These are phyloP conservation scores for Oscheius sp. DNA, from an alignment of 2,888 invertebrate genomes.

Conservation along the genomic window DNA sequence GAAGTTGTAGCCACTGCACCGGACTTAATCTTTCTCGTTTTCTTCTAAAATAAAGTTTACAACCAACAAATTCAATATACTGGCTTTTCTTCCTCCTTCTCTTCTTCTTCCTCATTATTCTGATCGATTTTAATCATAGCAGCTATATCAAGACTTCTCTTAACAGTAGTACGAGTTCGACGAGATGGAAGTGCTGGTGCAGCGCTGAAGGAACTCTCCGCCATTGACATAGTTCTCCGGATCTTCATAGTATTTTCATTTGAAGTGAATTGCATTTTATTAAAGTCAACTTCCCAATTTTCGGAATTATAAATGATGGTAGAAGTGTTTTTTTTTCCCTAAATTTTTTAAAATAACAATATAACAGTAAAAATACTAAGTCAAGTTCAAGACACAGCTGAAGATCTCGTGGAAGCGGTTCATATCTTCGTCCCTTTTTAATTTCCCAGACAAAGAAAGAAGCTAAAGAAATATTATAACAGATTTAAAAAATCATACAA, in stretches of 20 bases:
- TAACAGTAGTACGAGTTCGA: slow-evolving; percentile 20
- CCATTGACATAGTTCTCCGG: not conserved
- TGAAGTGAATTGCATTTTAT: slow-evolving; percentile 5
- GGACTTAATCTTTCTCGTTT: not conserved
- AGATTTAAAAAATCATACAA: slow-evolving; percentile 1
- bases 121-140: not conserved
- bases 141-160: slow-evolving; percentile 26
- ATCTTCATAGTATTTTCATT: not conserved
- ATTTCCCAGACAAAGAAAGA: slow-evolving; percentile 17
- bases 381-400: not conserved
- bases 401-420: not conserved
- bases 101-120: slow-evolving; percentile 9
- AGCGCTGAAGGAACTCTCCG: slow-evolving; percentile 23
- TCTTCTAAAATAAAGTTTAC: not conserved
- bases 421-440: slow-evolving; percentile 19
- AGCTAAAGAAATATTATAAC: not conserved
- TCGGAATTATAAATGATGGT: no score
- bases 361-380: not conserved
- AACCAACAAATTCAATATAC: not conserved
- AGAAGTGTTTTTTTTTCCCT: no score
- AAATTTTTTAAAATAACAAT: no score
- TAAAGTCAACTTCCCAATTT: slow-evolving; percentile 21
- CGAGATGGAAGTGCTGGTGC: slow-evolving; percentile 7
- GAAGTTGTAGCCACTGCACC: not conserved
- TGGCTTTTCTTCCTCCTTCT: slow-evolving; percentile 20